A percentile compares a stretch with the other conserved stretches of the same genome.
Conservation (phyloP, 1,140 invertebrate genomes). For the Thaumatotibia leucotreta region DNA sequence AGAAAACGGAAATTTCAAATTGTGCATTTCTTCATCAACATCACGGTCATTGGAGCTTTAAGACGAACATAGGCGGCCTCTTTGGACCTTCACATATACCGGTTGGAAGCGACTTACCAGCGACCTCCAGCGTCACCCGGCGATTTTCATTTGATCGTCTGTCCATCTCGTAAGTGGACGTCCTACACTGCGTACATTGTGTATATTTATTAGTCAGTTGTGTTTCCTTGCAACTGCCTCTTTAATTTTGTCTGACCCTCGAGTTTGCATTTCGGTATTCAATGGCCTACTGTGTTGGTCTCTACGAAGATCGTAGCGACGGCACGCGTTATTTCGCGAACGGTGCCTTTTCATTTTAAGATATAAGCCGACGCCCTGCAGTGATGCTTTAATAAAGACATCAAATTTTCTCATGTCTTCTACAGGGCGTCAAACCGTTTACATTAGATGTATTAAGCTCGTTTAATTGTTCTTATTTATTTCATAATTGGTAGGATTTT, state of each 20-base stretch:
- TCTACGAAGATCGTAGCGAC: neutral
- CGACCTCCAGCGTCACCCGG: too few relatives aligned
- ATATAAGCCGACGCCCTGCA: constrained; percentile 9
- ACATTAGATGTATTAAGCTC: neutral
- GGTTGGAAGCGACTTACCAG: too few relatives aligned
- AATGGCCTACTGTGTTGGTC: neutral
- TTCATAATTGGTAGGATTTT: too few relatives aligned
- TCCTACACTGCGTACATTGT: too few relatives aligned
- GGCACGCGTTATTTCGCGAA: constrained; percentile 1
- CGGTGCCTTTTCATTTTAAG: constrained; percentile 11
- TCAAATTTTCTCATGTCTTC: constrained; percentile 11
- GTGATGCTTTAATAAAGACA: constrained; percentile 10
- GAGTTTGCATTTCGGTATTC: neutral
- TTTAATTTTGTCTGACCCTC: too few relatives aligned
- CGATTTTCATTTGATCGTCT: too few relatives aligned
- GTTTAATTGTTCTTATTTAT: neutral
- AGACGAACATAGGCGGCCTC: too few relatives aligned
- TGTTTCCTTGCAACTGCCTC: neutral
- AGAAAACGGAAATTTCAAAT: too few relatives aligned
- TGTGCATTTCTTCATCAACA: too few relatives aligned
- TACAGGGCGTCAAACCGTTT: neutral
- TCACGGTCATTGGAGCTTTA: too few relatives aligned
- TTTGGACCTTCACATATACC: too few relatives aligned
- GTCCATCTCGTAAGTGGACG: too few relatives aligned
- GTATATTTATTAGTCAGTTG: neutral